phyloP scores from a whole-genome alignment of 2,113 vertebrate species.

The Bucco capensis region DNA sequence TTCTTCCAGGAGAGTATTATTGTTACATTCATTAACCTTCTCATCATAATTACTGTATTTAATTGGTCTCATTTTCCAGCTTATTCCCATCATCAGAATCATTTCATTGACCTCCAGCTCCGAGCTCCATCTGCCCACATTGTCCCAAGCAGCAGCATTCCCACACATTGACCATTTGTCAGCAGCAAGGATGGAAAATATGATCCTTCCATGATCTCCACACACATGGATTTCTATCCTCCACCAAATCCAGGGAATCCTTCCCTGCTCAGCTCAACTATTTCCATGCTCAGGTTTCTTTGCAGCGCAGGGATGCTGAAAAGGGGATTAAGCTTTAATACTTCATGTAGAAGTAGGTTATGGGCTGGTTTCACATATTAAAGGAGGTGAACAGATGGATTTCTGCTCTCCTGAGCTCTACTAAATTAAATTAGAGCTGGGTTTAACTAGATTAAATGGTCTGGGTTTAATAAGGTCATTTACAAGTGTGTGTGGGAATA shows the following conservation, averaged over 20 bases:
- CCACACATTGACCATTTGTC: too few relatives aligned
- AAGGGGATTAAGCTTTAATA: neutral
- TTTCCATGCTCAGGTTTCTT: neutral
- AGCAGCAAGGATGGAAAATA: too few relatives aligned
- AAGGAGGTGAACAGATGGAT: conserved; percentile 45
- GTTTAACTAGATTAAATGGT: neutral
- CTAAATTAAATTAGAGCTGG: neutral
- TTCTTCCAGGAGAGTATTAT: too few relatives aligned
- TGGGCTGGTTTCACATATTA: neutral
- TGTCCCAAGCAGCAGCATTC: neutral
- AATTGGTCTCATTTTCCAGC: neutral
- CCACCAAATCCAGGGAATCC: too few relatives aligned
- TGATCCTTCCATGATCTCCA: too few relatives aligned
- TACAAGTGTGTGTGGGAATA: neutral
- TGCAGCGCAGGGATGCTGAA: neutral
- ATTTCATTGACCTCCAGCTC: too few relatives aligned
- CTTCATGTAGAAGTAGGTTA: neutral
- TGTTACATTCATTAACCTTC: neutral
- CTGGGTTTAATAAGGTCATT: neutral
- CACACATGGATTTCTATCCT: too few relatives aligned
- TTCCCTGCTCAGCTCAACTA: too few relatives aligned
- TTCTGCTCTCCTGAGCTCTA: neutral
- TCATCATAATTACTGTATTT: neutral
- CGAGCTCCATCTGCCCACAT: neutral
- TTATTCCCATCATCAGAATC: neutral